phyloP scores from a whole-genome alignment of 2,113 vertebrate genomes.

The Pedetes capensis region DNA sequence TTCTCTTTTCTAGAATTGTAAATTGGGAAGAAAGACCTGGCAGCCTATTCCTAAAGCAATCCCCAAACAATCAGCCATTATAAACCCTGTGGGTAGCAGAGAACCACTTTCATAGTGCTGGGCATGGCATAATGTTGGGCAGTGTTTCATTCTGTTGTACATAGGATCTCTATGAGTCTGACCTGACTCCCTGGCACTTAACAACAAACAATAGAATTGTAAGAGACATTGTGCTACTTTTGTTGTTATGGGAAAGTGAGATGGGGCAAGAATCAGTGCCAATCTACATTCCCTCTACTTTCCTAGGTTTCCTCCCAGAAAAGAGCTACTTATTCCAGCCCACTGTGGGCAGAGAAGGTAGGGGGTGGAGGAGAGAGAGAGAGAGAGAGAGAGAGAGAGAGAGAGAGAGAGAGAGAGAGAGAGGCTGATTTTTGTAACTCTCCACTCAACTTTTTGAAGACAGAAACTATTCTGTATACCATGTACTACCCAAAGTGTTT shows the following conservation, averaged over 20 bases:
- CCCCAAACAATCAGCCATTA: no score
- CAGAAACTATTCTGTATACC: not conserved
- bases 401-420: no score
- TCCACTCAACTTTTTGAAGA: not conserved
- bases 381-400: not conserved
- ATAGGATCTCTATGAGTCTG: no score
- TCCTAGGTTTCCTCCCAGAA: not conserved
- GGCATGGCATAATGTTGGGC: no score
- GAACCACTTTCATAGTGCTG: no score
- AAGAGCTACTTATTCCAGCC: not conserved
- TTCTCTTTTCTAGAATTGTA: not conserved
- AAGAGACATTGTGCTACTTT: not conserved
- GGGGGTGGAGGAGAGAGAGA: not conserved
- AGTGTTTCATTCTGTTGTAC: no score
- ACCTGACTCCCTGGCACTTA: no score
- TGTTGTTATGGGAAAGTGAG: fast-evolving
- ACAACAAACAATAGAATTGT: no score
- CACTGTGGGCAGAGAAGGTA: not conserved
- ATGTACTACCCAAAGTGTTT: not conserved
- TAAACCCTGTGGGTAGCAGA: no score
- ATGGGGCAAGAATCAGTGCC: fast-evolving
- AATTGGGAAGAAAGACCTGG: no score
- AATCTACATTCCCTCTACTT: not conserved
- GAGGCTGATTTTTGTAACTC: not conserved
- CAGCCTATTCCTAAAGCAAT: no score